Percentiles rank a stretch among this genome's conserved stretches.
These are phyloP conservation scores for Pan paniscus DNA, from an alignment of 2,113 vertebrate species.

Conservation along the genomic window DNA sequence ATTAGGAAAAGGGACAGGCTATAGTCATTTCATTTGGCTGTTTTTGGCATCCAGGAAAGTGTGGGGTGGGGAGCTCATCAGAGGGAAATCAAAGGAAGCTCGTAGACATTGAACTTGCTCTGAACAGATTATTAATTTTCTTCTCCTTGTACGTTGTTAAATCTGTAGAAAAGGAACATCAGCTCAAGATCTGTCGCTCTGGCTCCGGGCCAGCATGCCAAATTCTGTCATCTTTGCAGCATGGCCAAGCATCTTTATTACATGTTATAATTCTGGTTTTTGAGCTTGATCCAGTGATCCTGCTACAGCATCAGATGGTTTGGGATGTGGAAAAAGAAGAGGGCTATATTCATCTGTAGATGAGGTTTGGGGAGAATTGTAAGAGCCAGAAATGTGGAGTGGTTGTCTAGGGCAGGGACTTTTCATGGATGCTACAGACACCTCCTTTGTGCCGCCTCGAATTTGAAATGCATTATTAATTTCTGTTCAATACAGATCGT, in stretches of 20 bases:
- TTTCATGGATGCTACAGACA: background rate
- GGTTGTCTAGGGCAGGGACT: background rate
- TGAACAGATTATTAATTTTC: background rate
- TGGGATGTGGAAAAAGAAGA: slow-evolving; percentile 45
- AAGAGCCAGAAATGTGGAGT: background rate
- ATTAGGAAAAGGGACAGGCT: slow-evolving; percentile 57
- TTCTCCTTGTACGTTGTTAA: slow-evolving; percentile 35
- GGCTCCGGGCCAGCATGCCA: slow-evolving; percentile 52
- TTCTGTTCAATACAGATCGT: background rate
- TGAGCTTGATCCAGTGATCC: slow-evolving; percentile 47
- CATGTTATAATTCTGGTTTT: slow-evolving; percentile 68
- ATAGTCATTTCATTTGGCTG: background rate
- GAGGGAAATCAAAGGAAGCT: background rate
- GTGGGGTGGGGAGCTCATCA: too few species aligned
- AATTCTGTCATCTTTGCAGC: slow-evolving; percentile 61
- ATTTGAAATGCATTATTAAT: background rate
- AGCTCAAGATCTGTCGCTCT: slow-evolving; percentile 51
- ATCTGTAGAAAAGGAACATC: slow-evolving; percentile 50
- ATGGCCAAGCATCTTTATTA: slow-evolving; percentile 70
- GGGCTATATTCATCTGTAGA: slow-evolving; percentile 10
- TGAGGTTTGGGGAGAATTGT: background rate
- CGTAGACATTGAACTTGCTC: slow-evolving; percentile 16
- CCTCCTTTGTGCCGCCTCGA: background rate
- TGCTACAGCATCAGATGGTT: slow-evolving; percentile 42
- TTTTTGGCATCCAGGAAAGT: slow-evolving; percentile 24